phyloP scores from a whole-genome alignment of 2,113 vertebrate genomes.

The Microtus ochrogaster region DNA sequence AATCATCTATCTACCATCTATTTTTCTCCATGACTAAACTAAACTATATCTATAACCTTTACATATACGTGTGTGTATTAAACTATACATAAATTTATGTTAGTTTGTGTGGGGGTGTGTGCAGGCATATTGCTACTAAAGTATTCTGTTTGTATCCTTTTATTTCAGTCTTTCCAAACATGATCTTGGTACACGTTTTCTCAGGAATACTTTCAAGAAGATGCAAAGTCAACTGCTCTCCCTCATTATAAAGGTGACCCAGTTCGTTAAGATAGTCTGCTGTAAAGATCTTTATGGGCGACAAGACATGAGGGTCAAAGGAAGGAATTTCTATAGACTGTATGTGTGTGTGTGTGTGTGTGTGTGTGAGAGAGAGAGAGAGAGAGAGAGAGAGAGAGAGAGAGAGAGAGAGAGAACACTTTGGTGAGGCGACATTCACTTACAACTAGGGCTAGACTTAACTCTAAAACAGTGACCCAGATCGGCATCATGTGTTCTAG shows the following conservation, averaged over 20 bases:
- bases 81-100: not conserved
- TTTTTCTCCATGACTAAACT: not conserved
- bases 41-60: not conserved
- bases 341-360: not conserved
- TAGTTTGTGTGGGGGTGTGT: not conserved
- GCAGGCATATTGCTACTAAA: not conserved
- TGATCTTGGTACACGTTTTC: not conserved
- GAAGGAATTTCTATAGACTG: not conserved
- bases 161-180: not conserved
- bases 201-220: not conserved
- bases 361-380: not conserved
- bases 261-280: not conserved
- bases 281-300: not conserved
- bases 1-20: not conserved
- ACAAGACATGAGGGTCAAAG: not conserved
- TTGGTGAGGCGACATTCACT: not conserved
- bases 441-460: not conserved
- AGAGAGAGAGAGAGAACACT: too few relatives aligned
- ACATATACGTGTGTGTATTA: not conserved
- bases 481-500: not conserved
- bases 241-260: not conserved
- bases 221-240: not conserved
- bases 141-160: not conserved
- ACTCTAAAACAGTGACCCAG: not conserved
- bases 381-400: too few relatives aligned